Percentiles rank a stretch among this genome's conserved stretches.
These are phyloP conservation scores for Caenorhabditis sp. DNA, from an alignment of 2,888 invertebrate genomes.

Conservation along the genomic window DNA sequence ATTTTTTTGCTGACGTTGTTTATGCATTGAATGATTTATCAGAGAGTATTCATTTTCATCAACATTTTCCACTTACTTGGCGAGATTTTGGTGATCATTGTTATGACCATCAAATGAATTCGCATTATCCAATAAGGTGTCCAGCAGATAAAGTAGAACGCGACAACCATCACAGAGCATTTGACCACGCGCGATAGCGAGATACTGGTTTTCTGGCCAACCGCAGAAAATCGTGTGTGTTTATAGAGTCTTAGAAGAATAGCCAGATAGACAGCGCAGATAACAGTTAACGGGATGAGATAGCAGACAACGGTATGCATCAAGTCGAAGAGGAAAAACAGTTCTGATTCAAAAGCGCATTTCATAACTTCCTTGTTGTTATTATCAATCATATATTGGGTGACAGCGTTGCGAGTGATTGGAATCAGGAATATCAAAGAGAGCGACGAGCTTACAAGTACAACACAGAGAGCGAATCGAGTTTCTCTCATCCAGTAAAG, in stretches of 20 bases:
- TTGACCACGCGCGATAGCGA: conserved; percentile 63
- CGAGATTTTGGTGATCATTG: background rate
- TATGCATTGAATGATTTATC: no score
- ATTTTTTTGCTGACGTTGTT: no score
- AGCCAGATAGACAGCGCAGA: conserved; percentile 64
- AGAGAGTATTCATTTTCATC: no score
- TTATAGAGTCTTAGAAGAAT: conserved; percentile 57
- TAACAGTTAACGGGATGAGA: conserved; percentile 60
- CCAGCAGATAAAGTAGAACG: conserved; percentile 70
- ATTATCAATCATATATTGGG: conserved; percentile 36
- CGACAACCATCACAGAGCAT: conserved; percentile 69
- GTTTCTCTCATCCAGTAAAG: conserved; percentile 64
- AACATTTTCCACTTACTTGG: conserved; percentile 7
- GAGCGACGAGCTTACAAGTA: conserved; percentile 50
- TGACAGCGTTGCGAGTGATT: conserved; percentile 39
- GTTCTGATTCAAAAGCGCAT: conserved; percentile 44
- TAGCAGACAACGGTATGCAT: conserved; percentile 61
- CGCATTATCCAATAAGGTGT: conserved; percentile 68
- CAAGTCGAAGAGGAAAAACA: conserved; percentile 46
- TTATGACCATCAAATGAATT: conserved; percentile 27
- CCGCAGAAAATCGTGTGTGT: conserved; percentile 49
- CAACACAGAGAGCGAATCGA: conserved; percentile 56
- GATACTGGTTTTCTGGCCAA: conserved; percentile 64
- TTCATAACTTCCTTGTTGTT: conserved; percentile 39
- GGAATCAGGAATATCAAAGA: conserved; percentile 65